Evolutionary conservation across 2,888 invertebrate species (phyloP), one percentile per base, ranked within the genome.

Genomic region (Lysandra bellargus): DNA sequence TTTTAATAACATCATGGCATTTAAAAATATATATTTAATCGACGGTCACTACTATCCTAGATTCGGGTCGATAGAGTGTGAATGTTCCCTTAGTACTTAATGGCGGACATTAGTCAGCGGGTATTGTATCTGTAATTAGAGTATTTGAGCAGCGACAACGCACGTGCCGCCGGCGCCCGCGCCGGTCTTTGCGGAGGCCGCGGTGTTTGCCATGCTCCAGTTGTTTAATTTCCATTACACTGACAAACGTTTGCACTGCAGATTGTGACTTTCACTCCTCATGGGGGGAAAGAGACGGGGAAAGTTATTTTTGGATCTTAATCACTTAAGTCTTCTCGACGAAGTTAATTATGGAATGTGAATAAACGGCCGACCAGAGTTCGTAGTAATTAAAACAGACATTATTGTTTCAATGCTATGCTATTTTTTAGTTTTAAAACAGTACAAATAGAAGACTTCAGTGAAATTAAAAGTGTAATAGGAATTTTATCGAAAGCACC

Each of bases 151-250:
- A 33, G 14, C 64, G 12, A 64, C 30, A 64, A 0, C 33, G 69
- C 69, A 17, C 69, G 69, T 37, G 69, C 69, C 69, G 30, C 9
- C 69, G 33, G 37, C 69, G 33, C 33, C 69, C 69, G 6, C 69
- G 69, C 69, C 69, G 17, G 14, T 33, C 69, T 69, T 69, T 69
- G 69, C 33, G 3, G 4, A 69, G 69, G 12, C 69, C 69, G 69
- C 17, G 33, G 69, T 69, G 33, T 69, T 69, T 37, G 69, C 69
- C 4, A 33, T 4, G 14, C 69, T 33, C 33, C 33, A 33, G 12
- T 33, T 33, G 33, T 69, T 69, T 69, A 69, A 69, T 69, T 69
- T 69, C 37, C 33, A 69, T 69, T 69, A 69, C 33, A 69, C 69
- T 69, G 4, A 69, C 69, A 69, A 69, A 69, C 69, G 30, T 69